A percentile compares a stretch with the other conserved stretches of the same genome.
Conservation (phyloP, 2,113 vertebrate genomes). For the Agelaius tricolor region DNA sequence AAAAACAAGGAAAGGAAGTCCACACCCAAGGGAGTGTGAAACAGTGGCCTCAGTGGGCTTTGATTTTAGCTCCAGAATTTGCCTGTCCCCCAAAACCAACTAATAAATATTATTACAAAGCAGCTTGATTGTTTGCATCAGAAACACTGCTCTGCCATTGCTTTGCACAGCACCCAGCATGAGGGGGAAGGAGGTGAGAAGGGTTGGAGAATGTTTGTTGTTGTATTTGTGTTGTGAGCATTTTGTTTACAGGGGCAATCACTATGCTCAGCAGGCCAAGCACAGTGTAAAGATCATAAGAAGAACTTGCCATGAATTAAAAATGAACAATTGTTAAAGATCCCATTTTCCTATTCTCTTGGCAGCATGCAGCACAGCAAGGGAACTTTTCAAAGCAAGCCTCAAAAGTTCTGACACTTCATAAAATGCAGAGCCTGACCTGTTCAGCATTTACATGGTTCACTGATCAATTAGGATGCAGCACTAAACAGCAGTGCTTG, state of each 20-base stretch:
- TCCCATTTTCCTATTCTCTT: not conserved
- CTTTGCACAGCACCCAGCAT: not conserved
- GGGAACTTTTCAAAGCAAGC: slow-evolving; percentile 30
- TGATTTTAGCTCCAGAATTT: not conserved
- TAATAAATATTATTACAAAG: not conserved
- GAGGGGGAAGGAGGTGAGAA: not conserved
- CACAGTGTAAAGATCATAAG: not conserved
- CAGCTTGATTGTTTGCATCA: not conserved
- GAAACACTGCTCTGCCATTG: not conserved
- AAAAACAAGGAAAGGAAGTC: not conserved
- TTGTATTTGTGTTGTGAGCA: not conserved
- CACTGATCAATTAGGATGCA: slow-evolving; percentile 48
- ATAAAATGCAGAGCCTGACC: slow-evolving; percentile 44
- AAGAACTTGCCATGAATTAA: slow-evolving; percentile 50
- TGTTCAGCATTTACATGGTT: slow-evolving; percentile 27
- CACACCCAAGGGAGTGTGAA: not conserved
- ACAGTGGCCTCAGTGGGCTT: not conserved
- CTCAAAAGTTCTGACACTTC: slow-evolving; percentile 29
- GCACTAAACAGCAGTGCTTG: slow-evolving; percentile 16
- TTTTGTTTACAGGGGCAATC: slow-evolving; percentile 45
- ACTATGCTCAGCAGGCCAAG: not conserved
- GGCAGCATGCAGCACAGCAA: slow-evolving; percentile 28
- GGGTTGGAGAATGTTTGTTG: not conserved
- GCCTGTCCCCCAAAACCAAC: not conserved
- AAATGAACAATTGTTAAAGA: slow-evolving; percentile 22